Conservation (phyloP, 1,140 invertebrate genomes). For the Tribolium castaneum region DNA sequence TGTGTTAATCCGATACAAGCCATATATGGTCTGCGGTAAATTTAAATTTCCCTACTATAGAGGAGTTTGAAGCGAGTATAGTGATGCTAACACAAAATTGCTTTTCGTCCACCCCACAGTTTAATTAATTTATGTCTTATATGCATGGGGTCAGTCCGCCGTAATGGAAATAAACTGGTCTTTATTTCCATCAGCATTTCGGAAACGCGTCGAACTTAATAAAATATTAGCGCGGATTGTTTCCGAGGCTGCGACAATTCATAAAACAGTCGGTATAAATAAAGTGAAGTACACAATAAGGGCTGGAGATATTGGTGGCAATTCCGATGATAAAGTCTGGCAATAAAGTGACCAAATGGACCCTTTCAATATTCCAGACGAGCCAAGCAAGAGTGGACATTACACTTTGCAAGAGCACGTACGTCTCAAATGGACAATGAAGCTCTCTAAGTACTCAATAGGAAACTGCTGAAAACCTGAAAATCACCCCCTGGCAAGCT, state of each 20-base stretch:
- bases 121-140: slow-evolving; percentile 36
- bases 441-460: slow-evolving; percentile 35
- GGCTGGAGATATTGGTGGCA: slow-evolving; percentile 3
- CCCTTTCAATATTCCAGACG: slow-evolving; percentile 36
- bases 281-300: background rate
- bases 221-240: background rate
- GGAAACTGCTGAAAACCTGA: slow-evolving; percentile 18
- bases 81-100: slow-evolving; percentile 11
- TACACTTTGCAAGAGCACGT: slow-evolving; percentile 32
- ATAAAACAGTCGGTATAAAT: background rate
- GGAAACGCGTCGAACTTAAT: slow-evolving; percentile 1
- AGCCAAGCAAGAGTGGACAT: background rate
- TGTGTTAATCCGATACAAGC: background rate
- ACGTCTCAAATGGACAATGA: slow-evolving; percentile 42
- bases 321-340: slow-evolving; percentile 33
- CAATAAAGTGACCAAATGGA: slow-evolving; percentile 44
- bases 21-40: background rate
- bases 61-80: background rate
- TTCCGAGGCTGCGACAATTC: background rate
- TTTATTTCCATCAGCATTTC: background rate
- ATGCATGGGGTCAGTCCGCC: slow-evolving; percentile 18
- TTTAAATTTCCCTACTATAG: slow-evolving; percentile 1
- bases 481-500: slow-evolving; percentile 5
- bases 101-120: slow-evolving; percentile 11
- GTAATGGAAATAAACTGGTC: slow-evolving; percentile 1